phyloP scores from a whole-genome alignment of 1,140 invertebrate species.

The Zaprionus taronus region DNA sequence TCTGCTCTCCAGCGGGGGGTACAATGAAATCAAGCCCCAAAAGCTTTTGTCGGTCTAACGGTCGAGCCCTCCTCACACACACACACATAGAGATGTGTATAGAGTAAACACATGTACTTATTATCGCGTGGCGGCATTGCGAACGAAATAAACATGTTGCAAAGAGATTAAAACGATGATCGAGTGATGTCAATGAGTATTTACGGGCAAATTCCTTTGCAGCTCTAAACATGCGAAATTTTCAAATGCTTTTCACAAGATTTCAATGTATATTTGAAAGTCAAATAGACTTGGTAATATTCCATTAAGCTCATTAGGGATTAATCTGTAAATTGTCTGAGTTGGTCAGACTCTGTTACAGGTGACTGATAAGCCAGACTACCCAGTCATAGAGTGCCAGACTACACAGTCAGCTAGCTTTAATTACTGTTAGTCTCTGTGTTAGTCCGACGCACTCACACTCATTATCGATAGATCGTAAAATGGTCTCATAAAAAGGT shows the following conservation, averaged over 20 bases:
- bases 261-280: conserved; percentile 29
- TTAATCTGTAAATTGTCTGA: conserved; percentile 10
- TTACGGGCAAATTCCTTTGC: conserved; percentile 6
- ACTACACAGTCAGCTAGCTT: not conserved
- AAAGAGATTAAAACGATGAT: conserved; percentile 22
- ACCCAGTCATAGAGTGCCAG: no score
- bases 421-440: not conserved
- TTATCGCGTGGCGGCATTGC: conserved; percentile 26
- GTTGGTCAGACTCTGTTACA: not conserved
- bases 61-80: conserved; percentile 63
- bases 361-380: conserved; percentile 16
- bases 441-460: not conserved
- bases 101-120: conserved; percentile 7
- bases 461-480: conserved; percentile 12
- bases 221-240: not conserved
- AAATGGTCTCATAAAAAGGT: conserved; percentile 17
- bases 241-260: not conserved
- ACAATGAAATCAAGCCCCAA: conserved; percentile 9
- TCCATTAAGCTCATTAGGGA: conserved; percentile 7
- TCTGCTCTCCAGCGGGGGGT: conserved; percentile 31
- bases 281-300: conserved; percentile 21
- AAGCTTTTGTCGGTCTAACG: conserved; percentile 35
- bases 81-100: not conserved
- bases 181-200: conserved; percentile 44
- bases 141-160: conserved; percentile 15